Evolutionary conservation across 2,797 vertebrate genomes (phyloP).

Genomic region (Coracias cyanogaster): DNA sequence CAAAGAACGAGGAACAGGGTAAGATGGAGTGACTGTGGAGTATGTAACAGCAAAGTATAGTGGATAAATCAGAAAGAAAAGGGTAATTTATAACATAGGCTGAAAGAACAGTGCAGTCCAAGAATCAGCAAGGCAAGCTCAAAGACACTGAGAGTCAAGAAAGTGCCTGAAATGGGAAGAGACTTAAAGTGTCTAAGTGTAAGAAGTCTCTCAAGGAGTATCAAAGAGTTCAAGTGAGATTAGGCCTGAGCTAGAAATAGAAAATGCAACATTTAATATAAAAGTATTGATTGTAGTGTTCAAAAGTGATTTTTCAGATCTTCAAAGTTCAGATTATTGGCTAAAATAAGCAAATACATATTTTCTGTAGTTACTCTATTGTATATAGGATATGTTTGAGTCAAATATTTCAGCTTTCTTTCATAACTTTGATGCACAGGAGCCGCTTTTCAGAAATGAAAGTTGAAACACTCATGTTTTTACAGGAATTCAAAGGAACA

Average conservation of each 20-base stretch:
- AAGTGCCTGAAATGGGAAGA: background rate
- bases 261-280: background rate
- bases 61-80: background rate
- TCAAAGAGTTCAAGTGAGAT: background rate
- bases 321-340: background rate
- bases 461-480: background rate
- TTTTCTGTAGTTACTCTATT: background rate
- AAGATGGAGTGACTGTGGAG: background rate
- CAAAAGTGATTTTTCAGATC: background rate
- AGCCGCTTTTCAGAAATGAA: background rate
- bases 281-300: background rate
- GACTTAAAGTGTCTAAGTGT: background rate
- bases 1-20: background rate
- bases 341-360: background rate
- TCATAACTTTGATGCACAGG: background rate
- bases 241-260: background rate
- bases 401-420: background rate
- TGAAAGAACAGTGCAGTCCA: background rate
- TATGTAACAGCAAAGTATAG: background rate
- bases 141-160: background rate
- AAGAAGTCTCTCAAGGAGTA: background rate
- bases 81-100: background rate
- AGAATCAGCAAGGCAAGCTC: background rate
- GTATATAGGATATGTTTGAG: background rate
- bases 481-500: background rate